Evolutionary conservation across 2,113 vertebrate species (phyloP).

Genomic region (Hippolais icterina): DNA sequence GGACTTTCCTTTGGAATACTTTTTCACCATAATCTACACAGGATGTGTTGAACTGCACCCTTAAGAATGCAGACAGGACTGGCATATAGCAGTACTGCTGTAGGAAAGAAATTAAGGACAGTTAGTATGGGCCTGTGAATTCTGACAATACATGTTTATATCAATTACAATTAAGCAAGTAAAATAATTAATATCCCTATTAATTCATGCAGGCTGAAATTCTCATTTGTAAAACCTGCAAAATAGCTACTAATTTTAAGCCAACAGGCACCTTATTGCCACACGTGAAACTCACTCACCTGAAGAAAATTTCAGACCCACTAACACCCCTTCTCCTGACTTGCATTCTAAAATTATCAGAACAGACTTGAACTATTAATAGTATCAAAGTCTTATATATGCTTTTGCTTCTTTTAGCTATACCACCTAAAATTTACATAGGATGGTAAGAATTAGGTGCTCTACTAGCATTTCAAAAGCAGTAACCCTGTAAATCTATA

Average conservation of each 20-base stretch:
- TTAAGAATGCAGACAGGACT: constrained; percentile 99
- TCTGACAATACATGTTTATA: constrained; percentile 93
- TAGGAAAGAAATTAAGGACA: constrained; percentile 99
- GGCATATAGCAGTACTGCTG: constrained; percentile 99
- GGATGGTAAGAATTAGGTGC: constrained; percentile 63
- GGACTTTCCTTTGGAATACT: constrained; percentile 90
- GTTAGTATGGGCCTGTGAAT: constrained; percentile 99
- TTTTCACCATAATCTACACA: constrained; percentile 99
- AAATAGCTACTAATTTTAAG: constrained; percentile 71
- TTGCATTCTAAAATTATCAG: constrained; percentile 73
- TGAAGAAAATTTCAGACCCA: constrained; percentile 77
- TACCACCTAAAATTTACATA: constrained; percentile 62
- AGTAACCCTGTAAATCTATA: constrained; percentile 68
- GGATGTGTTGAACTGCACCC: constrained; percentile 99
- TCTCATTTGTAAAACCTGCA: constrained; percentile 80
- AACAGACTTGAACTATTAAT: constrained; percentile 77
- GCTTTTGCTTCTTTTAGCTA: constrained; percentile 68
- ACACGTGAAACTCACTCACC: constrained; percentile 74
- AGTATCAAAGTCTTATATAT: constrained; percentile 70
- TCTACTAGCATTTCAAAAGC: constrained; percentile 74
- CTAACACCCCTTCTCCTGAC: constrained; percentile 76
- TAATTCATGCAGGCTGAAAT: constrained; percentile 93
- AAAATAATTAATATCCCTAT: constrained; percentile 86
- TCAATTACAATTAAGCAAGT: constrained; percentile 95
- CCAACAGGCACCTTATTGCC: constrained; percentile 74